These are phyloP conservation scores for Lamellibrachia columna DNA, from an alignment of 2,888 invertebrate genomes.

Conservation along the genomic window DNA sequence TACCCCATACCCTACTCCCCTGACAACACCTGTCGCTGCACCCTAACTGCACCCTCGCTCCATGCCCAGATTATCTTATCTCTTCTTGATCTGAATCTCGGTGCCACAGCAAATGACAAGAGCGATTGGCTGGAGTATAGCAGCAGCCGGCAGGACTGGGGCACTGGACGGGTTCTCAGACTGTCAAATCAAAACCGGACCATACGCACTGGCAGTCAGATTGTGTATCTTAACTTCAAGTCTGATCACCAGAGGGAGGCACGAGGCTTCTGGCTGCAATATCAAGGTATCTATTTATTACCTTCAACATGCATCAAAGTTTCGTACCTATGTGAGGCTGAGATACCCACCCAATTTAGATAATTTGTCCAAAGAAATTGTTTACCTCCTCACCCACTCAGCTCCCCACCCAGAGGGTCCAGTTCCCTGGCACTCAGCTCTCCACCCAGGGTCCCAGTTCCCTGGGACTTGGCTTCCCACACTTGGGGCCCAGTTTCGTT, in stretches of 20 bases:
- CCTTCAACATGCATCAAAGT: no score
- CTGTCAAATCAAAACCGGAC: background rate
- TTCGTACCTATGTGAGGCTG: no score
- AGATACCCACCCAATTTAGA: no score
- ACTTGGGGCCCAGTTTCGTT: no score
- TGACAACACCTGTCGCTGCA: conserved; percentile 8
- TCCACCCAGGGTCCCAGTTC: no score
- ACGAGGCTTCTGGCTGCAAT: conserved; percentile 3
- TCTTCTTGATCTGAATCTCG: background rate
- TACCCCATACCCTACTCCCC: conserved; percentile 17
- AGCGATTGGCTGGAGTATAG: conserved; percentile 11
- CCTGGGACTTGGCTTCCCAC: no score
- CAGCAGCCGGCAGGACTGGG: background rate
- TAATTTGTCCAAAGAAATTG: no score
- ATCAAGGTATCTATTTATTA: background rate
- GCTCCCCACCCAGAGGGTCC: no score
- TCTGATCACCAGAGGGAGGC: conserved; percentile 10
- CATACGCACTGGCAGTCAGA: background rate
- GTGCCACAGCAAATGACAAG: background rate
- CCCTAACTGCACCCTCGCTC: background rate
- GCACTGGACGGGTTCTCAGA: background rate
- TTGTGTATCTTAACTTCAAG: background rate
- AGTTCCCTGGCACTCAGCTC: no score
- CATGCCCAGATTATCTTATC: background rate
- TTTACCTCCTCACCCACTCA: no score